These are phyloP conservation scores for Bufo bufo DNA, from an alignment of 2,113 vertebrate species.

Conservation along the genomic window DNA sequence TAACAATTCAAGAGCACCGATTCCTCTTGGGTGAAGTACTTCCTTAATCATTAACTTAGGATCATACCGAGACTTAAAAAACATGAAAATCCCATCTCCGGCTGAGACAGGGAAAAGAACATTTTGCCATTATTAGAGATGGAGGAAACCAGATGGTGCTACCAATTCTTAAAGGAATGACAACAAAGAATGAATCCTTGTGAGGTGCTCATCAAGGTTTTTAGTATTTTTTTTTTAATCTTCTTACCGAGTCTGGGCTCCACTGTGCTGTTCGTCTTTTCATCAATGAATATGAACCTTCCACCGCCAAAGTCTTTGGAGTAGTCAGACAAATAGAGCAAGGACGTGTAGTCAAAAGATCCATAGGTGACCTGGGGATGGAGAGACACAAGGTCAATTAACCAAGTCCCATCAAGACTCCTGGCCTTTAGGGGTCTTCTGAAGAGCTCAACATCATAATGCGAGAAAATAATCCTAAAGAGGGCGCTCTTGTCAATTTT, in stretches of 20 bases:
- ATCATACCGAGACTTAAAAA: neutral
- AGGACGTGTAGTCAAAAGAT: constrained; percentile 94
- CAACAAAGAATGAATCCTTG: neutral
- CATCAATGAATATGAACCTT: constrained; percentile 90
- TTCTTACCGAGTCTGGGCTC: constrained; percentile 87
- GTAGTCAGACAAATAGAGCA: constrained; percentile 94
- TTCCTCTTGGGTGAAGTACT: neutral
- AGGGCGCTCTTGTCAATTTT: neutral
- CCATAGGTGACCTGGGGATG: constrained; percentile 87
- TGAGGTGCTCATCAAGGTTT: neutral
- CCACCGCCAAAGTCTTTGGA: constrained; percentile 87
- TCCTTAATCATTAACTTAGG: neutral
- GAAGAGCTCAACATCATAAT: too few species aligned
- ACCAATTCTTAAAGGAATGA: neutral
- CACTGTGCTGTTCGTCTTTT: constrained; percentile 82
- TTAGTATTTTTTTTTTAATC: neutral
- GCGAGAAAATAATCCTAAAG: neutral
- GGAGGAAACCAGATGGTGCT: neutral
- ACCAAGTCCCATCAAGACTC: neutral
- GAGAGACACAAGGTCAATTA: neutral
- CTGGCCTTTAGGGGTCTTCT: too few species aligned
- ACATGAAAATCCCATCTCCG: neutral
- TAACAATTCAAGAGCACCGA: neutral
- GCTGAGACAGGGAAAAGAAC: neutral
- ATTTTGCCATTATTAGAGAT: neutral